Evolutionary conservation across 2,797 vertebrate genomes (phyloP).

Genomic region (Squalus acanthias): DNA sequence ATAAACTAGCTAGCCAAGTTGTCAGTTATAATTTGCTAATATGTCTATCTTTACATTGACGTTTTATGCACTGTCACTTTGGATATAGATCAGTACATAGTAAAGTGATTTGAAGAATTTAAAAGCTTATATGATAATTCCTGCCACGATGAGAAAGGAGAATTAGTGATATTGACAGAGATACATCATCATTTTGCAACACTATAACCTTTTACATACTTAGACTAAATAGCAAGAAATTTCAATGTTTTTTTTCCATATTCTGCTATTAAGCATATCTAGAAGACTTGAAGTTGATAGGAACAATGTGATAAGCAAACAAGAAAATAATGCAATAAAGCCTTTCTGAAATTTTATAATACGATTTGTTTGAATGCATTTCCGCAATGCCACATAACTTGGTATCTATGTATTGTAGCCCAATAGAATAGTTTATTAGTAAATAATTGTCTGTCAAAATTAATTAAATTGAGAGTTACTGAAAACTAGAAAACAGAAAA

Average conservation of each 20-base stretch:
- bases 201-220: not conserved
- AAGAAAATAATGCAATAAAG: not conserved
- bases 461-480: slow-evolving; percentile 15
- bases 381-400: not conserved
- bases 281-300: not conserved
- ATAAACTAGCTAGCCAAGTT: not conserved
- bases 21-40: slow-evolving; percentile 12
- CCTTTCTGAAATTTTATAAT: not conserved
- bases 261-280: not conserved
- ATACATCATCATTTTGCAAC: not conserved
- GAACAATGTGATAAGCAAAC: not conserved
- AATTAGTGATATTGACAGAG: not conserved
- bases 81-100: slow-evolving; percentile 1
- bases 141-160: not conserved
- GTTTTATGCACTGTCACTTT: slow-evolving; percentile 31
- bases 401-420: not conserved
- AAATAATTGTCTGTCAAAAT: not conserved
- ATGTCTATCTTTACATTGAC: not conserved
- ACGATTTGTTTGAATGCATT: not conserved
- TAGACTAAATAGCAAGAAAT: not conserved
- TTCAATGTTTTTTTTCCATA: not conserved
- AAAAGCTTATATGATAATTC: not conserved
- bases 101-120: slow-evolving; percentile 16
- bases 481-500: not conserved
- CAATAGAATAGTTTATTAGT: not conserved